These are phyloP conservation scores for Monochamus alternatus DNA, from an alignment of 2,888 invertebrate genomes.

Conservation along the genomic window DNA sequence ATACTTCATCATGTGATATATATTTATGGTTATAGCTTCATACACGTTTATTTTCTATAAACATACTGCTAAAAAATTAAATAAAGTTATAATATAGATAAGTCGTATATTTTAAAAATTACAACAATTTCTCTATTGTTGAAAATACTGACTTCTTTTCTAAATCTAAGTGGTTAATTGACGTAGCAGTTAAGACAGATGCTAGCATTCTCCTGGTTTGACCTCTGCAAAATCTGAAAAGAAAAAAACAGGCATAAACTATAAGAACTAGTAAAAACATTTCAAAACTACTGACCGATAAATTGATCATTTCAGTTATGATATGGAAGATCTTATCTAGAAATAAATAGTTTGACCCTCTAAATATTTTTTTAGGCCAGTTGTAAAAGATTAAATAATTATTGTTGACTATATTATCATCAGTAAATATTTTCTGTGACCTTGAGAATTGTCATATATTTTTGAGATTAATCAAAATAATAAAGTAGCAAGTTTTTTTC, in stretches of 20 bases:
- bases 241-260: background rate
- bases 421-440: too few relatives aligned
- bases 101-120: constrained; percentile 31
- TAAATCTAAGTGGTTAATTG: constrained; percentile 25
- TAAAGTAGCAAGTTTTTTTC: too few relatives aligned
- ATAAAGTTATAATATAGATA: constrained; percentile 27
- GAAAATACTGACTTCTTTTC: constrained; percentile 35
- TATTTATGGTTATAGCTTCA: constrained; percentile 10
- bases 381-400: too few relatives aligned
- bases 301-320: too few relatives aligned
- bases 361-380: too few relatives aligned
- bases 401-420: too few relatives aligned
- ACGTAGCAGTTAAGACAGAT: constrained; percentile 2
- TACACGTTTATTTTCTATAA: constrained; percentile 5
- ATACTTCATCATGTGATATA: background rate
- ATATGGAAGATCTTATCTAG: too few relatives aligned
- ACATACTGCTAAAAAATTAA: constrained; percentile 32
- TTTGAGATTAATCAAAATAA: too few relatives aligned
- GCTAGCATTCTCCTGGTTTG: constrained; percentile 74
- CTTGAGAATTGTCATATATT: too few relatives aligned
- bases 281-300: too few relatives aligned
- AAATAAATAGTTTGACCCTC: too few relatives aligned
- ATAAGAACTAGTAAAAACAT: too few relatives aligned
- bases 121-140: constrained; percentile 26
- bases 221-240: constrained; percentile 76